Evolutionary conservation across 2,113 vertebrate species (phyloP), one percentile per base, ranked within the genome.

Genomic region (Bambusicola thoracicus): DNA sequence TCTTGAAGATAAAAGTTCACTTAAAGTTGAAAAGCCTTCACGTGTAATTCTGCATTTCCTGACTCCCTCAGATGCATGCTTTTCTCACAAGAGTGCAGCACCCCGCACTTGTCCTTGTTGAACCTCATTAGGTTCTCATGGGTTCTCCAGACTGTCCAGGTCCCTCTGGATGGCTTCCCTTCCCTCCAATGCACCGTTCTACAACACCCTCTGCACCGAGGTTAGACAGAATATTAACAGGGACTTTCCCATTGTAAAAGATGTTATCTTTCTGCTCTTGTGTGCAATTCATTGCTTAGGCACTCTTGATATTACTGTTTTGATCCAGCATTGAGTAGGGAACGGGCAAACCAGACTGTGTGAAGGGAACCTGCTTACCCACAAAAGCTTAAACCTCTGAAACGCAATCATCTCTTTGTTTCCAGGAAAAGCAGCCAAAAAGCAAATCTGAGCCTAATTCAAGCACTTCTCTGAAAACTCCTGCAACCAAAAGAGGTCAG

Each of bases 391-490:
- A 32, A 63, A 77, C 41, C 65, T 82, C 84, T 95, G 66, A 86
- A 85, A 53, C 48, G 32, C 40, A 56, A 19, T 21, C 84, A 1
- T 49, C 75, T 87, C 72, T 88, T 92, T 96, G 43, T 92, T 95
- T 94, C 67, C 92, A 98, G 98, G 98, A 98, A 96, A 98, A 98
- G 80, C 97, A 97, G 95, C 77, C 94, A 74, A 98, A 97, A 98
- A 94, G 56, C 95, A 98, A 97, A 96, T 81, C 97, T 91, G 98
- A 98, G 82, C 94, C 96, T 83, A 93, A 92, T 96, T 96, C 97
- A 6, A 77, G 97, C 67, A 69, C 96, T 40, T 94, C 96, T 67
- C 86, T 97, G 49, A 98, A 94, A 96, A 73, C 94, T 34, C 91
- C 96, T 7, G 63, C 95, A 62, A 75, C 95, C 88, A 98, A 97